A percentile compares a stretch with the other conserved stretches of the same genome.
Evolutionary conservation across 2,888 invertebrate genomes (phyloP).

Genomic region (Erebia aethiops): DNA sequence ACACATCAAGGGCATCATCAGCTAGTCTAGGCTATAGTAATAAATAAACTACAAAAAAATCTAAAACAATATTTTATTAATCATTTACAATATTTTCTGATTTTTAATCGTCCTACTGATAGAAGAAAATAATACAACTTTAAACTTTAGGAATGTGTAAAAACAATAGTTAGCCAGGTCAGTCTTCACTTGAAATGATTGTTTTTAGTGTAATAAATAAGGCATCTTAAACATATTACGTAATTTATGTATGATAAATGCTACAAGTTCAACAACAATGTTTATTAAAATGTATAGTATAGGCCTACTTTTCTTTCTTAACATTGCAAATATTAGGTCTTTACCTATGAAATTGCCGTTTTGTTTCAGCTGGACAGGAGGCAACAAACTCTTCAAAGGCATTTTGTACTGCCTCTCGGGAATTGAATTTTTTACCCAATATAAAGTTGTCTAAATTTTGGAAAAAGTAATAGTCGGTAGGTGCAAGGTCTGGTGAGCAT

Average conservation of each 20-base stretch:
- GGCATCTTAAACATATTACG: conserved; percentile 42
- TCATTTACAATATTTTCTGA: conserved; percentile 72
- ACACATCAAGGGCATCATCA: no score
- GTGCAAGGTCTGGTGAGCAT: no score
- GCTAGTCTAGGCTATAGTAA: background rate
- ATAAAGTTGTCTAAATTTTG: no score
- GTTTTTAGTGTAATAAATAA: conserved; percentile 49
- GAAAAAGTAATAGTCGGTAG: no score
- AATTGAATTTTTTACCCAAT: no score
- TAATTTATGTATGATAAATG: conserved; percentile 41
- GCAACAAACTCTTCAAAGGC: no score
- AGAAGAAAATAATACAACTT: conserved; percentile 70
- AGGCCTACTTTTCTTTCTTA: conserved; percentile 25
- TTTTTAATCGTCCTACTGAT: conserved; percentile 49
- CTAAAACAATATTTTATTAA: conserved; percentile 60
- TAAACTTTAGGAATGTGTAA: conserved; percentile 72
- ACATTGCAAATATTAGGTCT: conserved; percentile 6
- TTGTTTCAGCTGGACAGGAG: no score
- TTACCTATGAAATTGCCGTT: no score
- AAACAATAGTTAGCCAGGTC: conserved; percentile 57
- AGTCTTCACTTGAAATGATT: conserved; percentile 64
- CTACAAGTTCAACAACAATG: conserved; percentile 20
- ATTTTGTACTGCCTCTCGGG: no score
- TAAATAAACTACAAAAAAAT: conserved; percentile 7
- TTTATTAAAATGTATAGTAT: conserved; percentile 13